Conservation (phyloP, 2,113 vertebrate species). For the Myiopsitta monachus region DNA sequence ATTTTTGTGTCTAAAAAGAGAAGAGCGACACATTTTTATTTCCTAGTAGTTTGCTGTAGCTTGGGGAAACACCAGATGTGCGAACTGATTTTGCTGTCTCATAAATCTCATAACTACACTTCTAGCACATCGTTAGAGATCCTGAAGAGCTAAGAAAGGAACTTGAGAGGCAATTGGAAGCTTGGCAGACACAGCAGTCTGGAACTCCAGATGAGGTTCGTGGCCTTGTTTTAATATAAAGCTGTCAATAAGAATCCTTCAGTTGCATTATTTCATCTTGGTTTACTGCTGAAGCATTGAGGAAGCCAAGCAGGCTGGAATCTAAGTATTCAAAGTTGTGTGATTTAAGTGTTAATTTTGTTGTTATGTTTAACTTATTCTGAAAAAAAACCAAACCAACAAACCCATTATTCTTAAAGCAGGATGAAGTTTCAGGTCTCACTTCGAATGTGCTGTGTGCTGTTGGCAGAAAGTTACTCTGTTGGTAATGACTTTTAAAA, state of each 20-base stretch:
- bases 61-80: background rate
- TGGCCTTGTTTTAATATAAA: background rate
- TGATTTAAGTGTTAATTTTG: background rate
- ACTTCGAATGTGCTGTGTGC: background rate
- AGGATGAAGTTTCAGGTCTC: background rate
- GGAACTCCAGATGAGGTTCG: conserved; percentile 86
- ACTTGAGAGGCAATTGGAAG: conserved; percentile 90
- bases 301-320: background rate
- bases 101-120: background rate
- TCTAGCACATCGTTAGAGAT: conserved; percentile 78
- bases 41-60: background rate
- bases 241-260: background rate
- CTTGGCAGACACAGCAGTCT: conserved; percentile 82
- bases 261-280: background rate
- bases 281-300: background rate
- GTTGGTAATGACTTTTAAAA: background rate
- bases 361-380: background rate
- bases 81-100: background rate
- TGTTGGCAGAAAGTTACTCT: background rate
- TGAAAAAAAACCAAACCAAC: background rate
- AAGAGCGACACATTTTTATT: background rate
- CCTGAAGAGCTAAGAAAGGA: conserved; percentile 85
- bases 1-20: background rate
- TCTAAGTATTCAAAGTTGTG: background rate
- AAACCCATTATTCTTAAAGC: background rate